Base-by-base conservation (phyloP, 2,888 invertebrate genomes). In the Chymomyza fuscimana region DNA sequence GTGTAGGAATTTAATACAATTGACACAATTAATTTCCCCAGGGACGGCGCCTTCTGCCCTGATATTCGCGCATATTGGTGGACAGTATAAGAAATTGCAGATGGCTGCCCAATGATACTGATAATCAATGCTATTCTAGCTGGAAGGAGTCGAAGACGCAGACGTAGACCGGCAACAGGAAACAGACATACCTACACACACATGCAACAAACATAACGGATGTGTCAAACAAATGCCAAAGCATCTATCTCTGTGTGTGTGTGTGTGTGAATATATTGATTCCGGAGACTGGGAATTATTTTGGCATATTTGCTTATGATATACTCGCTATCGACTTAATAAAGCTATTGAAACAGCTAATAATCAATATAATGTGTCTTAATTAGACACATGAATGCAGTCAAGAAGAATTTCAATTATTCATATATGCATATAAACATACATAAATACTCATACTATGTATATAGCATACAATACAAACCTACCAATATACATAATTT, bases 11-110 rank as follows among this genome's bases (percentile, higher is more conserved):
- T 67, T 67, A 67, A 67, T 67, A 67, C 67, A 67, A 67, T 67
- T 67, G 67, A 67, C 67, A 67, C 67, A 67, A 67, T 67, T 67
- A 67, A 67, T 67, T 67, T 67, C 67, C 67, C 67, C 40, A 52
- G 67, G 67, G 67, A 67, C 22, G 67, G 19, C 36, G 61, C 52
- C 52, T 54, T 19, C 52, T 54, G 54, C 25, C 15, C 58, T 25
- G 25, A 25, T 58, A 25, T 19, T 19, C 58, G 15, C 25, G 58
- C 58, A 58, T 58, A 58, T 58, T 58, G 58, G 58, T 15, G 22
- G 19, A 46, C 58, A 15, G 58, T 25, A 2, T 58, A 46, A 46
- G 40, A 46, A 46, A 46, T 46, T 46, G 40, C 40, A 46, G 40
- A 46, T 19, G 58, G 58, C 58, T 15, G 25, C 29, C 25, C 58